Conservation (phyloP, 2,797 vertebrate species). For the Odontamblyopus lacepedii region DNA sequence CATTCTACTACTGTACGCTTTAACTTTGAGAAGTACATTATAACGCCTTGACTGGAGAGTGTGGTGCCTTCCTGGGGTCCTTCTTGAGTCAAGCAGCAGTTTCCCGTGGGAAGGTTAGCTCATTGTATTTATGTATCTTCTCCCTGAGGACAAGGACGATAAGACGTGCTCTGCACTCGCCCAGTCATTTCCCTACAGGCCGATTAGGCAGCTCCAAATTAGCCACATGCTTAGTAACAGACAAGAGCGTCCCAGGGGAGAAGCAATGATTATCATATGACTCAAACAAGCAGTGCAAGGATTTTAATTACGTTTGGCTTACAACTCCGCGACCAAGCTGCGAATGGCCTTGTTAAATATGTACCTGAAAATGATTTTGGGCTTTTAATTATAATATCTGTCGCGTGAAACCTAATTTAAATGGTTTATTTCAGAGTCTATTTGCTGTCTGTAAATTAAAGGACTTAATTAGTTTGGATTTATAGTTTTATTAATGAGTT, state of each 20-base stretch:
- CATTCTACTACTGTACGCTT: neutral
- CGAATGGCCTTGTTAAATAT: constrained; percentile 25
- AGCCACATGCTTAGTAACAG: constrained; percentile 7
- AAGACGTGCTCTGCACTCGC: constrained; percentile 10
- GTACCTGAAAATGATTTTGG: constrained; percentile 28
- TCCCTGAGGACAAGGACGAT: neutral
- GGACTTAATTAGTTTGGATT: no score
- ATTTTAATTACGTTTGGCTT: constrained; percentile 22
- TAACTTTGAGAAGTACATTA: neutral
- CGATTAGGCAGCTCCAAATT: constrained; percentile 15
- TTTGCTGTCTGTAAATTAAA: neutral
- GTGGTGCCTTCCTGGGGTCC: neutral
- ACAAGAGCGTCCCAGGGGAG: constrained; percentile 17
- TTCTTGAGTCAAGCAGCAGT: constrained; percentile 10
- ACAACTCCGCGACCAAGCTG: constrained; percentile 16
- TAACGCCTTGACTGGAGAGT: neutral
- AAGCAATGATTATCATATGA: constrained; percentile 21
- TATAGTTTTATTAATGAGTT: no score
- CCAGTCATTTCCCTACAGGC: neutral
- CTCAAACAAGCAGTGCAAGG: constrained; percentile 2
- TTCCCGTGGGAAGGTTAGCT: constrained; percentile 7
- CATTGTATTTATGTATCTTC: constrained; percentile 15
- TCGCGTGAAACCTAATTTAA: neutral
- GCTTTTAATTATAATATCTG: constrained; percentile 18
- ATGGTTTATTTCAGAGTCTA: neutral